A percentile compares a stretch with the other conserved stretches of the same genome.
Evolutionary conservation across 2,888 invertebrate genomes (phyloP).

Genomic region (Parochlus steinenii): DNA sequence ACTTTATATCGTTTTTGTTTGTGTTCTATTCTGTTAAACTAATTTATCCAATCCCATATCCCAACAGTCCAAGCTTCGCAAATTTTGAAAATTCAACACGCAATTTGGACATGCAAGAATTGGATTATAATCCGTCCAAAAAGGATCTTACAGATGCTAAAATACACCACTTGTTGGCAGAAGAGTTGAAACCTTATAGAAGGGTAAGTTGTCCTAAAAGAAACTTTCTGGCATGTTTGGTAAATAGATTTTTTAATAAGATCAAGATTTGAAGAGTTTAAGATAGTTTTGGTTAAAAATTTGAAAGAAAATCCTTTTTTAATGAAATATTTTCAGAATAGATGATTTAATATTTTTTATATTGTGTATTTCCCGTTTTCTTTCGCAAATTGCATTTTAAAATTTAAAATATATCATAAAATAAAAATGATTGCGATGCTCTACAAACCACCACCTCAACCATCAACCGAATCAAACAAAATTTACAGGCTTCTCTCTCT

Average conservation of each 20-base stretch:
- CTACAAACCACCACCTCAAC: conserved; percentile 1
- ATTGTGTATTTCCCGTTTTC: neutral
- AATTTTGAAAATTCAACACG: conserved; percentile 72
- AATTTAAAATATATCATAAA: neutral
- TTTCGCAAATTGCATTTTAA: neutral
- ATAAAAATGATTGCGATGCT: neutral
- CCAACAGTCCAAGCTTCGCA: conserved; percentile 58
- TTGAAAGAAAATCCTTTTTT: neutral
- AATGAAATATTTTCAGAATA: conserved; percentile 4
- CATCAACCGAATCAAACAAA: conserved; percentile 8
- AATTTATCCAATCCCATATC: neutral
- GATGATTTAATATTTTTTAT: too few relatives aligned
- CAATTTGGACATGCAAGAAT: conserved; percentile 85
- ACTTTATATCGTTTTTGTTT: too few relatives aligned
- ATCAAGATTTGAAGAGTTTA: conserved; percentile 10
- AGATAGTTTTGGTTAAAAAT: conserved; percentile 7
- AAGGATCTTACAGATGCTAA: conserved; percentile 88
- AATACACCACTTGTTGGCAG: conserved; percentile 81
- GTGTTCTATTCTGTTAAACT: neutral
- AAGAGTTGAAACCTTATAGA: conserved; percentile 75
- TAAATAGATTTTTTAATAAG: conserved; percentile 11
- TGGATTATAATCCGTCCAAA: conserved; percentile 82
- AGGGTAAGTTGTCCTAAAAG: too few relatives aligned
- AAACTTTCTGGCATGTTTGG: too few relatives aligned
- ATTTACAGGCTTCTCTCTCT: conserved; percentile 15